Evolutionary conservation across 2,888 invertebrate species (phyloP).

Genomic region (Salticus scenicus): DNA sequence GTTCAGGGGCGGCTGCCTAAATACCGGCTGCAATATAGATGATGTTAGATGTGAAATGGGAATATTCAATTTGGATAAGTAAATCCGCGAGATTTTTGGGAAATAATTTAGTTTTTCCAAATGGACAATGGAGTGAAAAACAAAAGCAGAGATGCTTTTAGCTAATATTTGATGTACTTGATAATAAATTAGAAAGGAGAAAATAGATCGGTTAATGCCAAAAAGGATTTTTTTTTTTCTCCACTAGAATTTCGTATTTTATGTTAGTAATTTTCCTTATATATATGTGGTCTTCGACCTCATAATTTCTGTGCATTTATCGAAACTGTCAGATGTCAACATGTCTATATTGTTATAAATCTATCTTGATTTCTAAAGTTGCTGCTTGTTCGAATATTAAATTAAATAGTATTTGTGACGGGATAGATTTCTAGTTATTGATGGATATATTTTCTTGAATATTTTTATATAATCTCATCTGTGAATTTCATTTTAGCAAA

Average conservation of each 20-base stretch:
- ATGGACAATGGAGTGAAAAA: not conserved
- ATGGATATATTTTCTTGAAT: no score
- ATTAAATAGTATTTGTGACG: no score
- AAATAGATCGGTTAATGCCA: constrained; percentile 6
- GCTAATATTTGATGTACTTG: constrained; percentile 11
- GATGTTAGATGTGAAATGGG: constrained; percentile 2
- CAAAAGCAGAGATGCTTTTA: constrained; percentile 17
- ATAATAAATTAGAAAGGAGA: constrained; percentile 4
- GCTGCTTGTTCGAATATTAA: not conserved
- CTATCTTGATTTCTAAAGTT: not conserved
- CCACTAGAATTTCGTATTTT: not conserved
- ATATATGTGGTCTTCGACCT: not conserved
- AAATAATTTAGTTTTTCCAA: constrained; percentile 17
- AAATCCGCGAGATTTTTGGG: constrained; percentile 17
- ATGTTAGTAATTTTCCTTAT: not conserved
- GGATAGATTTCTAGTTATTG: no score
- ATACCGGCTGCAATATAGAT: constrained; percentile 11
- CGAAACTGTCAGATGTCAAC: not conserved
- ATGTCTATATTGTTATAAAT: not conserved
- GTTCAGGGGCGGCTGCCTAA: constrained; percentile 39
- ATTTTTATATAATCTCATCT: no score
- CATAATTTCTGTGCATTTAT: not conserved
- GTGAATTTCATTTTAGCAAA: no score
- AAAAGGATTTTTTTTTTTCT: not conserved
- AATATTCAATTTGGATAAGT: constrained; percentile 19